Evolutionary conservation across 2,888 invertebrate genomes (phyloP).

Genomic region (Drosophila fungiperda): DNA sequence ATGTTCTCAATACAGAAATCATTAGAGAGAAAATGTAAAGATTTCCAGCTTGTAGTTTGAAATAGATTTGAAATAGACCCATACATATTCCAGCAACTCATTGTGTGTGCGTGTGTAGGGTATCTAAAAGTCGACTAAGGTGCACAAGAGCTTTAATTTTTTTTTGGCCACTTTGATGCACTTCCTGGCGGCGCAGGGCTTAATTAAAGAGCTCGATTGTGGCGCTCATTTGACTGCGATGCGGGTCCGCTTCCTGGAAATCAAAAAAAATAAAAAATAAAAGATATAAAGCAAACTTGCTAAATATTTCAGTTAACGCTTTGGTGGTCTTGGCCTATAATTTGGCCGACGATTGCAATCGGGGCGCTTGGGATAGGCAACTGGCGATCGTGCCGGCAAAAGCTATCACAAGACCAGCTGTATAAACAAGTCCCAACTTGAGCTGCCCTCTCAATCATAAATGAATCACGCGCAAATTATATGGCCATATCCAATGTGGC

Average conservation of each 20-base stretch:
- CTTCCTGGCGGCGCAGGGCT: constrained; percentile 63
- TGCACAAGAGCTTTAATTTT: not conserved
- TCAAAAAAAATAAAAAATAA: constrained; percentile 65
- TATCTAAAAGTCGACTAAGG: not conserved
- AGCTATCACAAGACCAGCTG: constrained; percentile 35
- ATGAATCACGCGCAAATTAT: constrained; percentile 81
- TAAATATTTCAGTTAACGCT: constrained; percentile 82
- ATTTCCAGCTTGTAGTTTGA: not conserved
- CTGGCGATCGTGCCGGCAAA: constrained; percentile 62
- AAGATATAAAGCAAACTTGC: constrained; percentile 66
- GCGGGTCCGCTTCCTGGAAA: constrained; percentile 68
- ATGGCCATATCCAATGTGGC: constrained; percentile 52
- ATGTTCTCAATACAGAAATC: not conserved
- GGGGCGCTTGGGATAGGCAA: constrained; percentile 62
- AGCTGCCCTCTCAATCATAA: constrained; percentile 74
- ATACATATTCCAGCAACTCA: not conserved
- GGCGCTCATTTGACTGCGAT: constrained; percentile 69
- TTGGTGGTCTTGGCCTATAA: constrained; percentile 82
- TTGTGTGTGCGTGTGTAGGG: not conserved
- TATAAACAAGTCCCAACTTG: constrained; percentile 55
- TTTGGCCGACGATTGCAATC: constrained; percentile 73
- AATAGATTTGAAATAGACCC: too few relatives aligned
- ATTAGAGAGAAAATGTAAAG: not conserved
- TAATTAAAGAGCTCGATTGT: constrained; percentile 74
- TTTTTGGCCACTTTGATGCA: constrained; percentile 55